Base-by-base conservation (phyloP, 2,113 vertebrate species). In the Hyperoodon ampullatus region DNA sequence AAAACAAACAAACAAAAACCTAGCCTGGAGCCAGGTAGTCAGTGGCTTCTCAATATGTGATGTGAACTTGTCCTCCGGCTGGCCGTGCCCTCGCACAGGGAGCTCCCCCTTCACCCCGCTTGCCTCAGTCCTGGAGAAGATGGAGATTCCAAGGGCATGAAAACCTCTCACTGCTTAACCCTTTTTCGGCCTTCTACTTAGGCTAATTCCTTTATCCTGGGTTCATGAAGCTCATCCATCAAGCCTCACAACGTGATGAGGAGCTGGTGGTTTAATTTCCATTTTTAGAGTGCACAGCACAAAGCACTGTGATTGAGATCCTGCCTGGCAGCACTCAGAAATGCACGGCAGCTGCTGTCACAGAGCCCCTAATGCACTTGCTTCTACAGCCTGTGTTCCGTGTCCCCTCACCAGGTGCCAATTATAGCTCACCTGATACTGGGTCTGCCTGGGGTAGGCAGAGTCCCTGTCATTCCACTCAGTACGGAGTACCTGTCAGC, bases 41-140 rank as follows among this genome's bases (percentile, higher is more conserved):
- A 1, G 24, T 12, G 23, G 9, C 50, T 65, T 55, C 35, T 65
- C 35, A 5, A 0, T 21, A 4, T 2, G 15, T 23, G 23, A 18
- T 2, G 5, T 6, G 8, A 33, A 42, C 7, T 9, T 58, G 77
- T 35, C 60, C 13, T 55, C 23, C 1, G 0, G 39, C 3, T 2
- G 23, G 28, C 24, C 24, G 21, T 19, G 30, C 8, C 80, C 71
- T n/a, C 35, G n/a, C 28, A 3, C 10, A 0, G 55, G 5, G 18
- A 15, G 4, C 2, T 53, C 2, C 3, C 50, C 42, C 30, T 30
- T 11, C 2, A 1, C 6, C 50, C n/a, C 5, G 0, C 26, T 39
- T 2, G 11, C 70, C 70, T 63, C 5, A 0, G n/a, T 33, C 24
- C 77, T 21, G 33, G 50, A 86, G 72, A 35, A 42, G 33, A 66